phyloP scores from a whole-genome alignment of 2,113 vertebrate genomes.

The Tragelaphus scriptus region DNA sequence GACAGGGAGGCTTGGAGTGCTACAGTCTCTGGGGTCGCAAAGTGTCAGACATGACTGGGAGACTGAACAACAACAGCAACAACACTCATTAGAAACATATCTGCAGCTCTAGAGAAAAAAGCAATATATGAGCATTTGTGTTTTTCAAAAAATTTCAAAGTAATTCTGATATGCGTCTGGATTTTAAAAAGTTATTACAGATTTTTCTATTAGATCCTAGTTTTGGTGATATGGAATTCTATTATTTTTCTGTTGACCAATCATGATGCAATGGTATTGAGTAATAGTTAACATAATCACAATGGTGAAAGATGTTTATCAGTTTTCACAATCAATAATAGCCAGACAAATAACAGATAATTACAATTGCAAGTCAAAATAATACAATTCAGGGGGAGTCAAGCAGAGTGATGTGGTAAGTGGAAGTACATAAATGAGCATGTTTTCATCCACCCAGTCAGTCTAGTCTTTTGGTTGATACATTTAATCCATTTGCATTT shows the following conservation, averaged over 20 bases:
- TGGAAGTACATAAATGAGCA: not conserved
- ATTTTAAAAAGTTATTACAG: not conserved
- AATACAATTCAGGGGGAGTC: not conserved
- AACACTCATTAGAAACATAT: not conserved
- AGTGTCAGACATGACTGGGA: not conserved
- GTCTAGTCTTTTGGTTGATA: not conserved
- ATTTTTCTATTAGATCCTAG: not conserved
- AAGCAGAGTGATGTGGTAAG: not conserved
- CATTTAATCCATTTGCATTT: not conserved
- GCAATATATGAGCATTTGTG: not conserved
- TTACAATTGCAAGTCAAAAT: not conserved
- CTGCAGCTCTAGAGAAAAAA: not conserved
- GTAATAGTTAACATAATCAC: not conserved
- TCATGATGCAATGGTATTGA: not conserved
- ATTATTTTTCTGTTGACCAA: not conserved
- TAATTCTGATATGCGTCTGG: not conserved
- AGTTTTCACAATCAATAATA: not conserved
- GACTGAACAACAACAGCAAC: not conserved
- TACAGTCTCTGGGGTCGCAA: not conserved
- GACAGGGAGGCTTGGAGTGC: not conserved
- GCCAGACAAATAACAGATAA: not conserved
- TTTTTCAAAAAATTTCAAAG: not conserved
- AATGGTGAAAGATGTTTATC: not conserved
- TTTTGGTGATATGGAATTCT: not conserved
- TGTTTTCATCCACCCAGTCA: not conserved